Conservation (phyloP, 2,113 vertebrate species). For the Haliaeetus leucogaster region DNA sequence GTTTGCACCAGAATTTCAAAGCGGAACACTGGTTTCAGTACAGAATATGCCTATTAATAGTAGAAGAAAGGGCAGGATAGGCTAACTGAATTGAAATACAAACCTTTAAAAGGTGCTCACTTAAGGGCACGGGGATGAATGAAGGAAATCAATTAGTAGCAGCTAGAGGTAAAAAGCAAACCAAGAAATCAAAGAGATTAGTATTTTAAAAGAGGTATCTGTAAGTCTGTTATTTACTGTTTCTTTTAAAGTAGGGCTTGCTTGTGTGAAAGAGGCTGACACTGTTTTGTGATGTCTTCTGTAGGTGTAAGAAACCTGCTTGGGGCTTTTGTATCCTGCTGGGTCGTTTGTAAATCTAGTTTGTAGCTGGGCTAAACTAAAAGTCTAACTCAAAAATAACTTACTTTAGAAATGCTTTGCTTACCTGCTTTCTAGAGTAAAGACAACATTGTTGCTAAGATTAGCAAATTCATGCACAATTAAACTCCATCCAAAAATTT, state of each 20-base stretch:
- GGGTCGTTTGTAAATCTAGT: background rate
- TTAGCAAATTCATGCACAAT: rapidly evolving
- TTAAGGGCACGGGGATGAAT: background rate
- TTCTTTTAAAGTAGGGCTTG: background rate
- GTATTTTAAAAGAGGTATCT: background rate
- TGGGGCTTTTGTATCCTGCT: background rate
- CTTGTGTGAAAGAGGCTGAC: background rate
- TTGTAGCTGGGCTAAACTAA: background rate
- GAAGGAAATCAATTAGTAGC: background rate
- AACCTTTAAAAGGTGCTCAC: background rate
- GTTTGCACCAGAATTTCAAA: background rate
- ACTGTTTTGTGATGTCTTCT: background rate
- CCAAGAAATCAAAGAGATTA: background rate
- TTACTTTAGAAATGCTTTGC: background rate
- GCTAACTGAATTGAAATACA: background rate
- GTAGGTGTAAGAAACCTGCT: background rate
- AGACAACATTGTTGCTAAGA: background rate
- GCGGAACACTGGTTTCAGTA: background rate
- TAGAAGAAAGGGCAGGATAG: background rate
- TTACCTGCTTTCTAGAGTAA: background rate
- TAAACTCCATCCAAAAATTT: background rate
- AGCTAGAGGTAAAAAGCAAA: background rate
- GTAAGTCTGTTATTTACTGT: background rate
- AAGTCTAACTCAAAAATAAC: background rate
- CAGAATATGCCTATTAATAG: background rate